phyloP scores from a whole-genome alignment of 2,888 invertebrate genomes.

The Cephus rjabovi region DNA sequence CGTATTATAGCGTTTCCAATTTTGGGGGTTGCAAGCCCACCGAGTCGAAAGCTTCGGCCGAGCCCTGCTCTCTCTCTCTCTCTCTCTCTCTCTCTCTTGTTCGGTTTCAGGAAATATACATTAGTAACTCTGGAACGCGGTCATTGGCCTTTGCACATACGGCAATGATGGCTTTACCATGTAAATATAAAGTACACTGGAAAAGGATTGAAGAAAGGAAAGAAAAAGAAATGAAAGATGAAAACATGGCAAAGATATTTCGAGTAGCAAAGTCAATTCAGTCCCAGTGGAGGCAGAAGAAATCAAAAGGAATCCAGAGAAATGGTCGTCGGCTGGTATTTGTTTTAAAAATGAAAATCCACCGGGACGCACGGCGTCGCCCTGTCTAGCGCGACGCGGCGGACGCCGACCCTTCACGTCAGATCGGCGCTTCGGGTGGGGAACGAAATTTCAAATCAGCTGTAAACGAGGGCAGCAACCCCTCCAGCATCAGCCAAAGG shows the following conservation, averaged over 20 bases:
- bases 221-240: neutral
- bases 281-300: neutral
- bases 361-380: slow-evolving; percentile 39
- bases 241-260: neutral
- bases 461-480: slow-evolving; percentile 8
- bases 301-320: neutral
- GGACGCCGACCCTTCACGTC: slow-evolving; percentile 31
- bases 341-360: slow-evolving; percentile 42
- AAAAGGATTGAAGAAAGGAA: neutral
- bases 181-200: neutral
- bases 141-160: neutral
- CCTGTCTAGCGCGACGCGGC: slow-evolving; percentile 44
- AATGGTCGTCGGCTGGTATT: slow-evolving; percentile 3
- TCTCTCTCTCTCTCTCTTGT: neutral
- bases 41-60: neutral
- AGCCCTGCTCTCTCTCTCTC: neutral
- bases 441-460: slow-evolving; percentile 9
- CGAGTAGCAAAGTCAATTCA: neutral
- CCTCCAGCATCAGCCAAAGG: neutral
- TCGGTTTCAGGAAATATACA: neutral
- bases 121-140: neutral
- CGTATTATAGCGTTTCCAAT: slow-evolving; percentile 60
- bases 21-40: slow-evolving; percentile 42
- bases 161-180: neutral
- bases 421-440: neutral